Evolutionary conservation across 2,888 invertebrate species (phyloP).

Genomic region (Athalia circularis): DNA sequence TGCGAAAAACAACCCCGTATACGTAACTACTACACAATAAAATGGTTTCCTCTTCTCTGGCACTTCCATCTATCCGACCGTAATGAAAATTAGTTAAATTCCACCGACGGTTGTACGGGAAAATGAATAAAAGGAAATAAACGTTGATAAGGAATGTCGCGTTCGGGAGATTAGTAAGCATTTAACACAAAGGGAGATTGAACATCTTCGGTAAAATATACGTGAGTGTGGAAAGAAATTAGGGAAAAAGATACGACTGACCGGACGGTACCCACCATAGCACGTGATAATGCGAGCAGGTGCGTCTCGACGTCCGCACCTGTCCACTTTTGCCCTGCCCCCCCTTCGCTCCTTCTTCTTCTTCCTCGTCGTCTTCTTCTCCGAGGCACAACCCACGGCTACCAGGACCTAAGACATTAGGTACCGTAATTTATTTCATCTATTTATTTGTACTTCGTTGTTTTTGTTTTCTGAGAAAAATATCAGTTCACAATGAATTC

Average conservation of each 20-base stretch:
- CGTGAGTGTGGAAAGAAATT: conserved; percentile 30
- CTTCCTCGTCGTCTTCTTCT: neutral
- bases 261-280: conserved; percentile 34
- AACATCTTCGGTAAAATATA: neutral
- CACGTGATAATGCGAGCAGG: conserved; percentile 58
- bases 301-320: conserved; percentile 51
- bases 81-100: no score
- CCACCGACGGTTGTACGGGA: neutral
- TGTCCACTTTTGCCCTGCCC: conserved; percentile 45
- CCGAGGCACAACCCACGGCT: neutral
- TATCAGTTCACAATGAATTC: neutral
- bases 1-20: neutral
- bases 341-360: conserved; percentile 3
- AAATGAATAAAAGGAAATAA: neutral
- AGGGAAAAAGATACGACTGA: conserved; percentile 25
- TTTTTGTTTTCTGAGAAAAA: conserved; percentile 20
- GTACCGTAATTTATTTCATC: conserved; percentile 14
- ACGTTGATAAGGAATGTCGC: neutral
- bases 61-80: no score
- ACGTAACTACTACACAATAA: no score
- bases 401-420: conserved; percentile 13
- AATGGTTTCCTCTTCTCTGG: no score
- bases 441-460: no score
- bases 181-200: conserved; percentile 7
- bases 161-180: conserved; percentile 2